Conservation (phyloP, 1,140 invertebrate genomes). For the Phortica variegata region DNA sequence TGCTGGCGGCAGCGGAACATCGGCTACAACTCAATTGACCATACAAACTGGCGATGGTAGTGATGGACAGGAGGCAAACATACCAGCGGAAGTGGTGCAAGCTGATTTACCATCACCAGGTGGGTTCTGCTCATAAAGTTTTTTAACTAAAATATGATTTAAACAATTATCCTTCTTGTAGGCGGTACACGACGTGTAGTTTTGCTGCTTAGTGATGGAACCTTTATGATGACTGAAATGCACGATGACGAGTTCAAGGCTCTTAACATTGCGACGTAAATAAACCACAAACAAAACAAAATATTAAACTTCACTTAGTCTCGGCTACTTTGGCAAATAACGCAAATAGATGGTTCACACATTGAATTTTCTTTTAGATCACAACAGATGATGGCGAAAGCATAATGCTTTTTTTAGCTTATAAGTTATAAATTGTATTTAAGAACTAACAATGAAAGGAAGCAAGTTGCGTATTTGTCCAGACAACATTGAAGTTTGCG, state of each 20-base stretch:
- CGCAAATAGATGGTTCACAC: no score
- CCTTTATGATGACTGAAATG: constrained; percentile 80
- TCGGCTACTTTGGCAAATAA: no score
- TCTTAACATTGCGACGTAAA: constrained; percentile 60
- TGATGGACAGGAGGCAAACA: constrained; percentile 64
- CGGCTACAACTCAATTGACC: constrained; percentile 42
- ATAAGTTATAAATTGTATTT: no score
- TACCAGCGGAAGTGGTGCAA: constrained; percentile 80
- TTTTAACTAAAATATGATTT: no score
- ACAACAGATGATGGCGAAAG: no score
- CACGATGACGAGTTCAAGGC: constrained; percentile 79
- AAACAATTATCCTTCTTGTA: constrained; percentile 50
- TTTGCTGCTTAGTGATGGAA: constrained; percentile 75
- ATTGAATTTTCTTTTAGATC: no score
- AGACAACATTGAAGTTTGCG: no score
- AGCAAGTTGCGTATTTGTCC: no score
- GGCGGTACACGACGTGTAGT: constrained; percentile 79
- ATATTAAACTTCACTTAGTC: no score
- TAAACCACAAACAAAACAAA: no score
- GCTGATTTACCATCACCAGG: constrained; percentile 77
- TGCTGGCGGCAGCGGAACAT: constrained; percentile 21
- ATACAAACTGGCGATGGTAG: constrained; percentile 60
- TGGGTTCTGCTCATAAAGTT: constrained; percentile 48
- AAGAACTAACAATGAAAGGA: no score
- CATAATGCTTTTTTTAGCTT: no score